These are phyloP conservation scores for Drosophila santomea DNA, from an alignment of 1,140 invertebrate species.

Conservation along the genomic window DNA sequence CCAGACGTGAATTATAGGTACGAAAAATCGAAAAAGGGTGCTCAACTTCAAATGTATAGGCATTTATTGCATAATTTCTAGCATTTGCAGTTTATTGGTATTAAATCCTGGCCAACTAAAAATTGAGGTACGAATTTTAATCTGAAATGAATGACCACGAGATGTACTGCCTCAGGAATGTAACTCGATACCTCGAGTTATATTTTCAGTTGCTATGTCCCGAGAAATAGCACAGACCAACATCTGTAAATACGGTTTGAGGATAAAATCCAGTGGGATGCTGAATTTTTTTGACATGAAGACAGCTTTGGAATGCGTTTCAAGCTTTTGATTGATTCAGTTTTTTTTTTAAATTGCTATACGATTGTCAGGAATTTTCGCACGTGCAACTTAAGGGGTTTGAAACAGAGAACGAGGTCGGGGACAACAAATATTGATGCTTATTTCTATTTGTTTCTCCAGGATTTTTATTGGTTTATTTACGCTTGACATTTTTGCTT, in stretches of 20 bases:
- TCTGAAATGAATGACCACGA: background rate
- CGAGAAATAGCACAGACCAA: conserved; percentile 9
- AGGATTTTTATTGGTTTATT: conserved; percentile 43
- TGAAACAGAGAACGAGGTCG: background rate
- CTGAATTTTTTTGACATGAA: conserved; percentile 2
- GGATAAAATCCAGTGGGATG: conserved; percentile 29
- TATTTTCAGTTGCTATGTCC: conserved; percentile 20
- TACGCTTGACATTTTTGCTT: conserved; percentile 52
- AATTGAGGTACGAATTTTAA: background rate
- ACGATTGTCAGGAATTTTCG: conserved; percentile 20
- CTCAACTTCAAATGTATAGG: too few relatives aligned
- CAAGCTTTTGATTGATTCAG: conserved; percentile 34
- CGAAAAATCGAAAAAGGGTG: background rate
- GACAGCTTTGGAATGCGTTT: conserved; percentile 15
- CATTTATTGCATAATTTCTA: too few relatives aligned
- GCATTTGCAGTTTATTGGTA: too few relatives aligned
- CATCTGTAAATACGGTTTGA: conserved; percentile 9
- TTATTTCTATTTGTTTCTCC: conserved; percentile 43
- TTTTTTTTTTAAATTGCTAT: conserved; percentile 24
- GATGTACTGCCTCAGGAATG: conserved; percentile 14
- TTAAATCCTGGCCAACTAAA: too few relatives aligned
- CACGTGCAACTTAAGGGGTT: conserved; percentile 28
- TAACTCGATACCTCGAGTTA: conserved; percentile 42
- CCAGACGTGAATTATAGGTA: background rate
- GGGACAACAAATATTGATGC: conserved; percentile 45